Percentiles rank a stretch among this genome's conserved stretches.
Conservation (phyloP, 2,113 vertebrate species). For the Ovis canadensis region DNA sequence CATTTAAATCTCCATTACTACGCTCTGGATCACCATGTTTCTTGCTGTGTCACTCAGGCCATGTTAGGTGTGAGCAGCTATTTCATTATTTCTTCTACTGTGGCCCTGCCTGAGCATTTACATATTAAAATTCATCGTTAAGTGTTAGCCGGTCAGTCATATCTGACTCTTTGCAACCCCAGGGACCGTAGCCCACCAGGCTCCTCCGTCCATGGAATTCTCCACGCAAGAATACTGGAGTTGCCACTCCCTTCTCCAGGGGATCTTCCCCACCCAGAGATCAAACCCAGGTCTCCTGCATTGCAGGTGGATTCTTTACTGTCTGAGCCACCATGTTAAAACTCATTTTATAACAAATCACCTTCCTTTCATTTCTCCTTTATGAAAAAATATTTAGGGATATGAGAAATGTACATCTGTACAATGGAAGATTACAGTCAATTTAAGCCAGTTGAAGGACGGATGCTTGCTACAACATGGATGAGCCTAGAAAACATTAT, state of each 20-base stretch:
- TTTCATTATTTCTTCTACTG: background rate
- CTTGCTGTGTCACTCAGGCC: background rate
- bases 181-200: background rate
- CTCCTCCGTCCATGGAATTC: background rate
- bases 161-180: background rate
- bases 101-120: background rate
- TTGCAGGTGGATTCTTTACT: background rate
- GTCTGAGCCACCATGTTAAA: background rate
- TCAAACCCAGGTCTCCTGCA: background rate
- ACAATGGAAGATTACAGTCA: background rate
- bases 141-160: background rate
- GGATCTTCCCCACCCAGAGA: background rate
- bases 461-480: background rate
- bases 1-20: background rate
- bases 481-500: background rate
- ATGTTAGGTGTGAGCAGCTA: background rate
- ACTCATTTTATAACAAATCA: background rate
- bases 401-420: background rate
- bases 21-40: background rate
- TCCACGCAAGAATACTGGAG: background rate
- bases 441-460: background rate
- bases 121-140: background rate
- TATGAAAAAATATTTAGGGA: background rate
- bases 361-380: conserved; percentile 18
- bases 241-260: background rate